Evolutionary conservation across 2,797 vertebrate species (phyloP), one percentile per base, ranked within the genome.

Genomic region (Rhincodon typus): DNA sequence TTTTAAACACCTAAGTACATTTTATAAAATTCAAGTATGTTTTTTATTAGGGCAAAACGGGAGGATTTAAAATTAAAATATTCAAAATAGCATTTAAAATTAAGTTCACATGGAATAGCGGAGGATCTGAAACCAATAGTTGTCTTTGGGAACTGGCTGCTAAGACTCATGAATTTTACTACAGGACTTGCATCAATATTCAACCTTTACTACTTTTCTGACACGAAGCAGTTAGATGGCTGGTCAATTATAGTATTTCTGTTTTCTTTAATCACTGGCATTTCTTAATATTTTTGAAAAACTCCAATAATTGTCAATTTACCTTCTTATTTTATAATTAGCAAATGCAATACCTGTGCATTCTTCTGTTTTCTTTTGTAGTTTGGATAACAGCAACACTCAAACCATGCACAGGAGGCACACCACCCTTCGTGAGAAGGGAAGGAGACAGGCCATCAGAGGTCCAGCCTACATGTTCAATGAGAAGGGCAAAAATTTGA

Each of bases 401-500:
- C 97, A 97, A 97, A 97, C 96, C 97, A 99, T 99, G 99, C 98
- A 99, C 96, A 98, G 99, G 46, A 97, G 99, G 74, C 99, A 99
- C 97, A 99, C 98, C 0, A 99, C 99, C 3, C 97, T 99, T 95
- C 97, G 99, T 96, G 99, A 99, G 97, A 99, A 99, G 97, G 99
- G 99, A 96, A 98, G 99, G 96, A 98, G 99, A 84, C 99, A 99
- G 98, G 99, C 99, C 94, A 98, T 98, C 96, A 98, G 99, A 0
- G 99, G 99, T 96, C 99, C 99, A 0, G 99, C 99, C 96, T 99
- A 99, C 97, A 99, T 99, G 99, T 99, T 99, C 97, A 99, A 99
- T 0, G 99, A 99, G 97, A 99, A 98, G 5, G 99, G 99, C 96
- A 98, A 98, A 17, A 98, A 98, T 95, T 98, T 99, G 96, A 99